Conservation (phyloP, 2,888 invertebrate species). For the Timema cristinae region DNA sequence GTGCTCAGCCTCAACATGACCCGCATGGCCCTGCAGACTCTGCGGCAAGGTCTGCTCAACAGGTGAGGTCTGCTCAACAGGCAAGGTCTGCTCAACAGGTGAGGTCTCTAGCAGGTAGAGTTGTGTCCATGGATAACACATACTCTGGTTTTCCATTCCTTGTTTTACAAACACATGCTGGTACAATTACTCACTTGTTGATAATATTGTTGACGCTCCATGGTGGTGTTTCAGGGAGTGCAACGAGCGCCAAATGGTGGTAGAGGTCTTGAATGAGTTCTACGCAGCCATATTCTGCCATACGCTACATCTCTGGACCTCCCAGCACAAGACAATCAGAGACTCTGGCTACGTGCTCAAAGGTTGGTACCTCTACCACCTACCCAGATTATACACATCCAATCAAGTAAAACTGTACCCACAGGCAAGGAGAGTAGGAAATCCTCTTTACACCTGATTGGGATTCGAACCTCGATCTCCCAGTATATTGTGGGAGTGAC, state of each 20-base stretch:
- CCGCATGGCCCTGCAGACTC: conserved; percentile 47
- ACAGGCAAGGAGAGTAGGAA: too few relatives aligned
- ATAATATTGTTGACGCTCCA: too few relatives aligned
- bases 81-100: conserved; percentile 48
- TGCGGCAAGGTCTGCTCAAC: conserved; percentile 49
- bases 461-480: too few relatives aligned
- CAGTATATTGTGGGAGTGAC: too few relatives aligned
- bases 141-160: too few relatives aligned
- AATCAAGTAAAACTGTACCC: too few relatives aligned
- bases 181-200: too few relatives aligned
- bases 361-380: conserved; percentile 39
- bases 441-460: too few relatives aligned
- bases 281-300: conserved; percentile 46
- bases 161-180: too few relatives aligned
- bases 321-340: conserved; percentile 47
- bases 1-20: conserved; percentile 53
- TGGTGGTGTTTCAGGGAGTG: conserved; percentile 43
- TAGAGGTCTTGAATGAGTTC: conserved; percentile 46
- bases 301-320: conserved; percentile 47
- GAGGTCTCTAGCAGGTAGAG: conserved; percentile 20
- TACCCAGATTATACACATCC: too few relatives aligned
- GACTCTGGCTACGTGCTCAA: conserved; percentile 50
- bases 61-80: conserved; percentile 47
- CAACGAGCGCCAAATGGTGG: conserved; percentile 43
- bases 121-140: too few relatives aligned